These are phyloP conservation scores for Luperina testacea DNA, from an alignment of 2,888 invertebrate species.

Conservation along the genomic window DNA sequence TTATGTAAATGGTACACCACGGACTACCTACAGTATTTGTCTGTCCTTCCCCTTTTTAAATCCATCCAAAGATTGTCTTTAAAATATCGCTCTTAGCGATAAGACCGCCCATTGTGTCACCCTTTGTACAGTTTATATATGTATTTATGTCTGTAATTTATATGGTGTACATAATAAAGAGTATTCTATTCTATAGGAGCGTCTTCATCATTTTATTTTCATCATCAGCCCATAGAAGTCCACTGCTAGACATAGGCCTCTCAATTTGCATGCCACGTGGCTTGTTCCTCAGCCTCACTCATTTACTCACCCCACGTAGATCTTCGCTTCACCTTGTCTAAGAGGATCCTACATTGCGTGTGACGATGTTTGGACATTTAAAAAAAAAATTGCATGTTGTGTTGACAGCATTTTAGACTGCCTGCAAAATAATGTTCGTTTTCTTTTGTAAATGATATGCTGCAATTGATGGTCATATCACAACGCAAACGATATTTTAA, in stretches of 20 bases:
- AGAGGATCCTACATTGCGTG: background rate
- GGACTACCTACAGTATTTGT: too few species aligned
- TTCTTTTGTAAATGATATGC: background rate
- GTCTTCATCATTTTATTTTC: background rate
- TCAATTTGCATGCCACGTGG: too few species aligned
- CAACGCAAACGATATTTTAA: conserved; percentile 28
- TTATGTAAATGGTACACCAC: too few species aligned
- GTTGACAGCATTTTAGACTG: background rate
- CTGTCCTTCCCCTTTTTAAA: too few species aligned
- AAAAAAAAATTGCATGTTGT: background rate
- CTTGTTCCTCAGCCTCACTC: background rate
- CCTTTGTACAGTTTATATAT: too few species aligned
- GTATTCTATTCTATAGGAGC: too few species aligned
- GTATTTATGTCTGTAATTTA: too few species aligned
- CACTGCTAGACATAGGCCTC: background rate
- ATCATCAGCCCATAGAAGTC: background rate
- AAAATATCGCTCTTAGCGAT: too few species aligned
- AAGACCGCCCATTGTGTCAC: too few species aligned
- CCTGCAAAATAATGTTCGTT: background rate
- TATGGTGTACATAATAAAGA: too few species aligned
- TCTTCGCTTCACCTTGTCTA: background rate
- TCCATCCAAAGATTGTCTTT: too few species aligned
- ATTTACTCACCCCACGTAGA: background rate
- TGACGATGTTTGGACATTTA: background rate
- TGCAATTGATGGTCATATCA: background rate